phyloP scores from a whole-genome alignment of 2,113 vertebrate genomes.

The Hyaena hyaena region DNA sequence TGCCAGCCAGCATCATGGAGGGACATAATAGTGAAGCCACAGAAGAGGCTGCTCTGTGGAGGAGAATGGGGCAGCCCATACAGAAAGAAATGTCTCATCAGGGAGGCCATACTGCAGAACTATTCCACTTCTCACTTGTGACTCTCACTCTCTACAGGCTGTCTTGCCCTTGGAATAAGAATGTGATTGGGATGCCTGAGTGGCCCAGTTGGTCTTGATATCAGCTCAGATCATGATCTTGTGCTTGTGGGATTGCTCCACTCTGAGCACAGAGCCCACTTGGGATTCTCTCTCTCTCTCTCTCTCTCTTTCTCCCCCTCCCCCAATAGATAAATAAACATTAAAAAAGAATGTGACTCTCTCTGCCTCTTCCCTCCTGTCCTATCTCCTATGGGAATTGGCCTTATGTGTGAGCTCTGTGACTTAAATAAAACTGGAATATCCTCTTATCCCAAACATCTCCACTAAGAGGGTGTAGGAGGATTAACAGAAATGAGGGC shows the following conservation, averaged over 20 bases:
- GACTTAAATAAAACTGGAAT: neutral
- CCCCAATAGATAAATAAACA: too few species aligned
- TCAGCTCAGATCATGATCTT: too few species aligned
- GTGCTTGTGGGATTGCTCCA: too few species aligned
- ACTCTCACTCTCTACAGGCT: neutral
- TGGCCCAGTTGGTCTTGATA: too few species aligned
- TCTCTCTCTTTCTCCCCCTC: too few species aligned
- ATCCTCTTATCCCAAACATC: neutral
- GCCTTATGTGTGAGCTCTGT: neutral
- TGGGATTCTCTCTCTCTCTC: too few species aligned
- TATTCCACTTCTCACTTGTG: neutral
- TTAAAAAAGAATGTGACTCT: too few species aligned
- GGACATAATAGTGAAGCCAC: rapidly evolving
- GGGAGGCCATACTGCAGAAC: neutral
- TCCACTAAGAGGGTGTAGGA: neutral
- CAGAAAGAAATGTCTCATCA: neutral
- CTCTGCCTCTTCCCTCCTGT: neutral
- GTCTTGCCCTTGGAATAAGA: neutral
- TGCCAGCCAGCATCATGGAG: too few species aligned
- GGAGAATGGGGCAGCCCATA: neutral
- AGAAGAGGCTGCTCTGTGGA: neutral
- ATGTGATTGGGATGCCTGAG: too few species aligned
- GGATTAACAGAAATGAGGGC: neutral
- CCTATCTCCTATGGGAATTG: too few species aligned
- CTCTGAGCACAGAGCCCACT: too few species aligned